These are phyloP conservation scores for Polydrusus tereticollis DNA, from an alignment of 2,888 invertebrate species.

Conservation along the genomic window DNA sequence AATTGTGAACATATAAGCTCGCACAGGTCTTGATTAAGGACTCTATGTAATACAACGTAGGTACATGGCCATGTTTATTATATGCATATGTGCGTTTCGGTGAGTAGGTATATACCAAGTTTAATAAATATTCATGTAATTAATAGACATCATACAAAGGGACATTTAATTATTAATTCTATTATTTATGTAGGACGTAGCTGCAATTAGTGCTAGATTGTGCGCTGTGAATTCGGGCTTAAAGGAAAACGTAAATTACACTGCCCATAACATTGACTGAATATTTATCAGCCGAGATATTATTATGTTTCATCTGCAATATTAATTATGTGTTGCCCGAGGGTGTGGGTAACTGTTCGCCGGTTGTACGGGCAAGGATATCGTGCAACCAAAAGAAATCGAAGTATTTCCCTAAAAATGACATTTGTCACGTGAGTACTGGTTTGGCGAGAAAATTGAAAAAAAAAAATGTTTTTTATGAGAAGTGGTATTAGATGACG, in stretches of 20 bases:
- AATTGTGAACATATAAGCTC: background rate
- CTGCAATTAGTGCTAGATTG: constrained; percentile 49
- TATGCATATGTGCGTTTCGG: constrained; percentile 34
- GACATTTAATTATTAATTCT: constrained; percentile 52
- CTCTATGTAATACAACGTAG: constrained; percentile 7
- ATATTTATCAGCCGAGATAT: constrained; percentile 45
- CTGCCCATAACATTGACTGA: constrained; percentile 45
- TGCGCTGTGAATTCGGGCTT: constrained; percentile 42
- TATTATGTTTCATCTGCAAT: constrained; percentile 45
- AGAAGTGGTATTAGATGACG: no score
- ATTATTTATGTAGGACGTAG: constrained; percentile 50
- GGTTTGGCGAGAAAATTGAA: no score
- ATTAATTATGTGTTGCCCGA: constrained; percentile 38
- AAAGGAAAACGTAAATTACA: constrained; percentile 49
- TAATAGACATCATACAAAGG: constrained; percentile 51
- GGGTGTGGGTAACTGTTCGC: constrained; percentile 15
- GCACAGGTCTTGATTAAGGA: constrained; percentile 6
- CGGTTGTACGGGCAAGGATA: no score
- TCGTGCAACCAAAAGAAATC: no score
- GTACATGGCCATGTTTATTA: constrained; percentile 4
- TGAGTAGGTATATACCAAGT: constrained; percentile 40
- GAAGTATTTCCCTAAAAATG: no score
- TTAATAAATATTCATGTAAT: constrained; percentile 52
- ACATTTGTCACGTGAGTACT: no score
- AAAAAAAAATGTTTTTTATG: no score